Evolutionary conservation across 2,113 vertebrate species (phyloP), one percentile per base, ranked within the genome.

Genomic region (Rhodinocichla rosea): DNA sequence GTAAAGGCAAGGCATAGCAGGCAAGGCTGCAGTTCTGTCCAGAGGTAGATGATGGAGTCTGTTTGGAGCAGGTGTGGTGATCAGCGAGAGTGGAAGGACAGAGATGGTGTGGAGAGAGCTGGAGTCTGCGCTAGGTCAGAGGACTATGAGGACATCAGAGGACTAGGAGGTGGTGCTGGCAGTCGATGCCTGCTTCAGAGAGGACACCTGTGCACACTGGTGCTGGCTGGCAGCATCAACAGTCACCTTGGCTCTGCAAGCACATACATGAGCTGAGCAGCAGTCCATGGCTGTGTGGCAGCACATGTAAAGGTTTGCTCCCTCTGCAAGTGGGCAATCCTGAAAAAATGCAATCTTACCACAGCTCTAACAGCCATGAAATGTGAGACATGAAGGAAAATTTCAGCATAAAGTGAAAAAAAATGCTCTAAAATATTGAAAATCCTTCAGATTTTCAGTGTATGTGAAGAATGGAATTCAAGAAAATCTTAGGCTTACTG

Each of bases 61-160:
- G 3, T 28, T 63, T 47, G 24, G 24, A 83, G 24, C 20, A 53
- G 35, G 35, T 26, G 6, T 67, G 24, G 15, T 50, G 57, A 23
- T 39, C 13, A 27, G 15, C 2, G 4, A 44, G 24, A 71, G 21
- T 26, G 27, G n/a, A 70, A 91, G 21, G 28, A 39, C 19, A 49
- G 52, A 53, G 27, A 10, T 42, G 19, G 28, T 39, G 27, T 37
- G 30, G 28, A 40, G 15, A 8, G 18, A 47, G 12, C 28, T 59
- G 47, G 13, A 44, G 10, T 3, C 57, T 60, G 8, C 0, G 0
- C 17, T 82, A 22, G 23, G 2, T 82, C 7, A 47, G 21, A 22
- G 45, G 45, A 47, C 11, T 22, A 47, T 47, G 45, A 47, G 45
- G 13, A 15, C 83, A 15, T 23, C 2, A 3, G 40, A 71, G 47